Evolutionary conservation across 1,140 invertebrate species (phyloP), one percentile per base, ranked within the genome.

Genomic region (Drosophila nasuta): DNA sequence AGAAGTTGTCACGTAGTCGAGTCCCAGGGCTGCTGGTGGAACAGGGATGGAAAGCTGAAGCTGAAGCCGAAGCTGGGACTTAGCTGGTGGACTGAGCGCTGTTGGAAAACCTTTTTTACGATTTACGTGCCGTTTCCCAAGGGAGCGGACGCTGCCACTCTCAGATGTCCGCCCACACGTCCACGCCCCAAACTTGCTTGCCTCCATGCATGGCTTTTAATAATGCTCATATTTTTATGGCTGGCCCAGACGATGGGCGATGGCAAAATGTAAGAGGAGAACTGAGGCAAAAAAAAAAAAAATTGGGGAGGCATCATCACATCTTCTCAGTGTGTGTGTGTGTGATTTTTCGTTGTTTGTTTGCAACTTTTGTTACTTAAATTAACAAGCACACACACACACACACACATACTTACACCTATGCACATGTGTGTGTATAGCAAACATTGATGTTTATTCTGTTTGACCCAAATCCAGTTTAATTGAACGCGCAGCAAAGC

Each of bases 211-310:
- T 77, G 75, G 77, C 83, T 88, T 87, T 87, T 87, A 88, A 87
- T 87, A 87, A 80, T 88, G 87, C 83, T 87, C 83, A 87, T 87
- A 87, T 87, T 87, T 87, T 87, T 88, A 87, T 87, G 83, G 66
- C 69, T 52, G 69, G 69, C 65, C 73, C 73, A 57, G 72, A 66
- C 69, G 66, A 58, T 46, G 79, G 75, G 43, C 20, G 68, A 20
- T 8, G 0, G 20, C 20, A 25, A 5, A 43, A 13, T 58, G 52
- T 56, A 49, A 68, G 68, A 38, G 60, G 46, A 62, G 41, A 30
- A 30, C 25, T 5, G n/a, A 13, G 30, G 35, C 15, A 33, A 33
- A 33, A 38, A 38, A 10, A 38, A 11, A 38, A 7, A 38, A 20
- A 20, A 20, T 4, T 25, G 7, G 35, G n/a, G 35, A 52, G 78